These are phyloP conservation scores for cattle (Bos taurus) DNA, from an alignment of 2,113 vertebrate genomes.

Conservation along the genomic window DNA sequence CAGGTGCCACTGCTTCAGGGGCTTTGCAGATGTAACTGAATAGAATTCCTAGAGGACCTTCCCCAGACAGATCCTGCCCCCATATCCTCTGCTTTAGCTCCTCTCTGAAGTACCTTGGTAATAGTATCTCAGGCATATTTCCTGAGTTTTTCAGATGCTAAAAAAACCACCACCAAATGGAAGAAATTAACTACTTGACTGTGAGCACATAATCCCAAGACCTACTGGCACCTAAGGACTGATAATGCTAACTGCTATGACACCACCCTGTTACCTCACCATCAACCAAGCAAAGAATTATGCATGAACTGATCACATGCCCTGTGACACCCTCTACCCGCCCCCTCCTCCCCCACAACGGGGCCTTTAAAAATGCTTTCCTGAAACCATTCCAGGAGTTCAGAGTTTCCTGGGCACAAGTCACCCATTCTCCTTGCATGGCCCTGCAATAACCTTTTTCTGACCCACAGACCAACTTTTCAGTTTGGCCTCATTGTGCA, in stretches of 20 bases:
- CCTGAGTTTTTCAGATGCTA: not conserved
- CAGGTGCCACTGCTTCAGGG: fast-evolving
- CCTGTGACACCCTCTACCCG: not conserved
- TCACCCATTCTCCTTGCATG: not conserved
- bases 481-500: not conserved
- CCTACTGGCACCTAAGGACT: not conserved
- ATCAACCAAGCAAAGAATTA: not conserved
- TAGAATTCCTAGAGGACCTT: not conserved
- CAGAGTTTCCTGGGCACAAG: not conserved
- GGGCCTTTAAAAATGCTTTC: not conserved
- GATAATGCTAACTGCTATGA: not conserved
- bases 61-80: not conserved
- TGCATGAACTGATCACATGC: not conserved
- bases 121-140: not conserved
- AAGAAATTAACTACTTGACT: not conserved
- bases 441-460: not conserved
- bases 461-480: fast-evolving
- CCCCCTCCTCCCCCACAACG: not conserved
- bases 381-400: not conserved
- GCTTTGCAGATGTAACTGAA: fast-evolving
- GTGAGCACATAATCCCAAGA: not conserved
- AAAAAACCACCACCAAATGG: not conserved
- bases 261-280: not conserved
- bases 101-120: not conserved
- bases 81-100: not conserved